Base-by-base conservation (phyloP, 2,797 vertebrate genomes). In the Pipistrellus pipistrellus region DNA sequence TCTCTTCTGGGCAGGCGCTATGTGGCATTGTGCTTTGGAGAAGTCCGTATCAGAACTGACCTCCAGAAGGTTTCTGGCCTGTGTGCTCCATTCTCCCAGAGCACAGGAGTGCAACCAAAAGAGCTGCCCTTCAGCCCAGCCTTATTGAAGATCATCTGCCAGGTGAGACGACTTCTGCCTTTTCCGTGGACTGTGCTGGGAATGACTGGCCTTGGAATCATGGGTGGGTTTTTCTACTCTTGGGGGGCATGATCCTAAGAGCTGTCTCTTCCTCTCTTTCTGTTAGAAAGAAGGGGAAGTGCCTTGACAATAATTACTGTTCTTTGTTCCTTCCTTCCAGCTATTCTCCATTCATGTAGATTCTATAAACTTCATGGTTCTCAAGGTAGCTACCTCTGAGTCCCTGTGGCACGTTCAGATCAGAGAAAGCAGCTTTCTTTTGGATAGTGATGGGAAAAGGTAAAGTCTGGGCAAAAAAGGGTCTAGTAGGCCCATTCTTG, bases 361-460 rank as follows among this genome's bases (percentile, higher is more conserved):
- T 94, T 99, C 99, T 51, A 98, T 99, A 97, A 99, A 99, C 82
- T 97, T 99, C 97, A 99, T 99, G 99, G 99, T 99, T 77, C 98
- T 99, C 95, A 99, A 99, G 72, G 97, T 99, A 92, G 98, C 98
- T 20, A 98, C 99, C 80, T 98, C 99, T 1, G 99, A 99, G 96
- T 99, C 99, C 38, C 98, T 99, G 25, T 99, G 99, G 99, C 99
- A 99, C 97, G 98, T 99, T 98, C 99, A 99, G 3, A 97, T 99
- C 85, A 98, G 98, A 78, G 98, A 98, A 96, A 99, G 99, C 6
- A 98, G 98, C 59, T 97, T 99, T 95, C 98, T 99, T 95, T 98
- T 99, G 71, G 98, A 99, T 96, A 98, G 98, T 66, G 98, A 99
- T 8, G 99, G 98, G 96, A 99, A 99, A 97, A 99, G 98, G 99